These are phyloP conservation scores for Tragelaphus eurycerus DNA, from an alignment of 2,797 vertebrate species.

Conservation along the genomic window DNA sequence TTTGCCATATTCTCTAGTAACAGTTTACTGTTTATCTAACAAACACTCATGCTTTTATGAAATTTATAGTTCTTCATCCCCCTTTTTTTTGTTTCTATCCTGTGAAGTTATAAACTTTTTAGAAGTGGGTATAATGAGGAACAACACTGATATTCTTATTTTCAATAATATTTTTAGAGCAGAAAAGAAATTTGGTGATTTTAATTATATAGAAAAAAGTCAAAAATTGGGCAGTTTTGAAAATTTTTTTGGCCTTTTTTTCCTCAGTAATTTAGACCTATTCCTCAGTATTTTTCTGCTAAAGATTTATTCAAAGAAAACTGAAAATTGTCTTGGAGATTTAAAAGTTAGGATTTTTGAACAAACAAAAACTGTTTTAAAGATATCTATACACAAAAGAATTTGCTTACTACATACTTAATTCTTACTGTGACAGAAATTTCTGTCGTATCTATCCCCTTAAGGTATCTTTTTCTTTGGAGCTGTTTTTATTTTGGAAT, in stretches of 20 bases:
- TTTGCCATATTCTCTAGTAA: neutral
- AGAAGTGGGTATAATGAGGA: neutral
- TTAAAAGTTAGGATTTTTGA: neutral
- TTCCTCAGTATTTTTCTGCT: slow-evolving; percentile 21
- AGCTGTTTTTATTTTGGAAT: neutral
- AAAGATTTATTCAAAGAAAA: slow-evolving; percentile 18
- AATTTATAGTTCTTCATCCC: neutral
- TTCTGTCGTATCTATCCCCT: neutral
- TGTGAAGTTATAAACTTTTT: neutral
- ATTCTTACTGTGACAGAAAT: neutral
- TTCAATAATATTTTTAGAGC: neutral
- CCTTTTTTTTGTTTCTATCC: neutral
- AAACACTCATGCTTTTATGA: neutral
- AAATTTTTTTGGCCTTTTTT: neutral
- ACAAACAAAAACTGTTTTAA: neutral
- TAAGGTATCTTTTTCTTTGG: neutral
- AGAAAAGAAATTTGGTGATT: slow-evolving; percentile 22
- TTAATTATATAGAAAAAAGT: slow-evolving; percentile 13
- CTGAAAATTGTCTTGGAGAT: neutral
- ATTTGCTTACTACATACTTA: neutral
- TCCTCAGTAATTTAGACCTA: neutral
- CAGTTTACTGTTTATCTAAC: neutral
- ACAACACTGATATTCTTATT: neutral
- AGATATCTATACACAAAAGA: neutral
- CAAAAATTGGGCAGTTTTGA: neutral